Evolutionary conservation across 2,113 vertebrate species (phyloP).

Genomic region (Sisor rabdophorus): DNA sequence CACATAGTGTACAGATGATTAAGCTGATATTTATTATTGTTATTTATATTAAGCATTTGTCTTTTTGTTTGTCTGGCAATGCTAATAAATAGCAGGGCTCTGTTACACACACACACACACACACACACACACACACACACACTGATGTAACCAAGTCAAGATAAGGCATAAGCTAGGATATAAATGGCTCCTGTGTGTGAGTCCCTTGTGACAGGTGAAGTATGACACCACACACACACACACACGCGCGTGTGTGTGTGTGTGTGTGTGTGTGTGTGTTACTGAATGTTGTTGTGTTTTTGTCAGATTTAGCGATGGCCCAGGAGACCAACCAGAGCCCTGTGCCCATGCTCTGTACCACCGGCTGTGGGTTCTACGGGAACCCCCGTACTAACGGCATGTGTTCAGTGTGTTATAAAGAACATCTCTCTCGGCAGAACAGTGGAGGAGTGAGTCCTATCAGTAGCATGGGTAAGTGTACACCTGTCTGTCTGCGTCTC

Average conservation of each 20-base stretch:
- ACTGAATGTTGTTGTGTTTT: too few relatives aligned
- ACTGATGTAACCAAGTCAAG: constrained; percentile 48
- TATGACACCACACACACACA: too few relatives aligned
- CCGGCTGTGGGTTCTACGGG: constrained; percentile 84
- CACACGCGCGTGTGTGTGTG: not conserved
- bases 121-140: not conserved
- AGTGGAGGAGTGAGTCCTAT: constrained; percentile 75
- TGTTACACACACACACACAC: too few relatives aligned
- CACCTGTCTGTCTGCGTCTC: not conserved
- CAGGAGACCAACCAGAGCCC: constrained; percentile 86
- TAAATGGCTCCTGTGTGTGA: constrained; percentile 63
- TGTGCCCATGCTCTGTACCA: constrained; percentile 80
- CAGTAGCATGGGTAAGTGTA: constrained; percentile 66
- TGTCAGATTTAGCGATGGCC: constrained; percentile 70
- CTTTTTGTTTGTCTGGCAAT: constrained; percentile 36
- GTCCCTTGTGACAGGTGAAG: constrained; percentile 77
- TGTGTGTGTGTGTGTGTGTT: not conserved
- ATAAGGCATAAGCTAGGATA: constrained; percentile 44
- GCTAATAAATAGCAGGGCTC: constrained; percentile 28
- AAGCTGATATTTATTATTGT: too few relatives aligned
- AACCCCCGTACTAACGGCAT: constrained; percentile 85
- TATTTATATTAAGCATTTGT: too few relatives aligned
- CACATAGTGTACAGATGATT: too few relatives aligned
- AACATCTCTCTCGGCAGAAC: constrained; percentile 82
- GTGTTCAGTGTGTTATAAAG: constrained; percentile 88